Conservation (phyloP, 2,888 invertebrate species). For the Drosophila hamatofila region DNA sequence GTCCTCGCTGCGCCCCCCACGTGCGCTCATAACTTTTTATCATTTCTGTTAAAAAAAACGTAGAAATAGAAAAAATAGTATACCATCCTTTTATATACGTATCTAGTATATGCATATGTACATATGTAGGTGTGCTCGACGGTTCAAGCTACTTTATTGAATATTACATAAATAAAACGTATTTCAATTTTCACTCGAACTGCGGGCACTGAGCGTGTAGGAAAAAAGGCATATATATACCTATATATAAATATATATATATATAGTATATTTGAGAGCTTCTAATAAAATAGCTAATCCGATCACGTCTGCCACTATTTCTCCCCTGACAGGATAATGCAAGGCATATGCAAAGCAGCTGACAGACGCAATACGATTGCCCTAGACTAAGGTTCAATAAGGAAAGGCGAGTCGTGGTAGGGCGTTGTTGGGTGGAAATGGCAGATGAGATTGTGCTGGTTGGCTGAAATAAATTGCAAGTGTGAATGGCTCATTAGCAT, state of each 20-base stretch:
- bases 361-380: slow-evolving; percentile 31
- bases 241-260: slow-evolving; percentile 3
- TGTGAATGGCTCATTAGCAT: slow-evolving; percentile 59
- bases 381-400: slow-evolving; percentile 6
- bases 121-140: slow-evolving; percentile 18
- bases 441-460: slow-evolving; percentile 16
- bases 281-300: slow-evolving; percentile 80
- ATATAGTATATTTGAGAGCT: slow-evolving; percentile 30
- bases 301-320: slow-evolving; percentile 66
- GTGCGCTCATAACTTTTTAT: slow-evolving; percentile 70
- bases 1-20: slow-evolving; percentile 37
- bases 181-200: slow-evolving; percentile 72
- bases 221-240: background rate
- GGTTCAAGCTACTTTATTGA: slow-evolving; percentile 56
- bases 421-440: background rate
- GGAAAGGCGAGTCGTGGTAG: background rate
- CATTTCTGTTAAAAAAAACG: slow-evolving; percentile 26
- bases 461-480: slow-evolving; percentile 19
- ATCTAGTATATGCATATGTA: slow-evolving; percentile 15
- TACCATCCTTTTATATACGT: slow-evolving; percentile 18
- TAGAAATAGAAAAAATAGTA: slow-evolving; percentile 18
- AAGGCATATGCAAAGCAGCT: slow-evolving; percentile 67
- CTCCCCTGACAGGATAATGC: slow-evolving; percentile 56
- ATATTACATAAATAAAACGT: slow-evolving; percentile 71
- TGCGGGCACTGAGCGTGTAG: slow-evolving; percentile 2